phyloP scores from a whole-genome alignment of 2,113 vertebrate species.

The Glaucidium brasilianum region DNA sequence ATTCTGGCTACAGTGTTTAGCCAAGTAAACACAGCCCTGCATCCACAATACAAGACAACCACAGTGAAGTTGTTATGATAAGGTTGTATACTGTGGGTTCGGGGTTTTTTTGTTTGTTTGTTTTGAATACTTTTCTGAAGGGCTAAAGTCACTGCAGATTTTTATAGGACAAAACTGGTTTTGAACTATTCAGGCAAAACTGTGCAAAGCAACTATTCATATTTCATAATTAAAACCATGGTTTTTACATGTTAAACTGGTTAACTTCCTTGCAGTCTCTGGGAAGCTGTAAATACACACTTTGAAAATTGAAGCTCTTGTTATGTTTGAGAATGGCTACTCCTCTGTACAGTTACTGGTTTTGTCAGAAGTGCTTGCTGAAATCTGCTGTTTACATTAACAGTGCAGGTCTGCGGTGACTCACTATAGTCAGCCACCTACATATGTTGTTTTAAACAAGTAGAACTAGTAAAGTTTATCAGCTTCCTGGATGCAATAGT shows the following conservation, averaged over 20 bases:
- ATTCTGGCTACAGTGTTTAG: background rate
- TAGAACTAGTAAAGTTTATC: background rate
- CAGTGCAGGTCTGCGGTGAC: background rate
- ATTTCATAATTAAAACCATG: background rate
- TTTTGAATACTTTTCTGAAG: background rate
- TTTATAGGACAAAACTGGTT: background rate
- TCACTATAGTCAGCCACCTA: too few relatives aligned
- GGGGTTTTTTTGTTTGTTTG: background rate
- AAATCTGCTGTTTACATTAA: background rate
- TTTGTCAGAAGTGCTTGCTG: background rate
- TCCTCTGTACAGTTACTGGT: background rate
- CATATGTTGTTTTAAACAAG: background rate
- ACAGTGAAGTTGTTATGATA: background rate
- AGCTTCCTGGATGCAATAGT: background rate
- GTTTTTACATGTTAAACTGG: background rate
- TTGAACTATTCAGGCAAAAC: background rate
- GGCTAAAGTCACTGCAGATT: background rate
- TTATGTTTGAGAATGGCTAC: background rate
- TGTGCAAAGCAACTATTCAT: background rate
- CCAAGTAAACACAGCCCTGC: background rate
- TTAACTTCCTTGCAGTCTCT: background rate
- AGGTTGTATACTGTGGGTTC: background rate
- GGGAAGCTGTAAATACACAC: background rate
- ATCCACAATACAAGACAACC: background rate
- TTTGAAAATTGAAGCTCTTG: background rate